phyloP scores from a whole-genome alignment of 2,888 invertebrate genomes.

The Morpho achilles region DNA sequence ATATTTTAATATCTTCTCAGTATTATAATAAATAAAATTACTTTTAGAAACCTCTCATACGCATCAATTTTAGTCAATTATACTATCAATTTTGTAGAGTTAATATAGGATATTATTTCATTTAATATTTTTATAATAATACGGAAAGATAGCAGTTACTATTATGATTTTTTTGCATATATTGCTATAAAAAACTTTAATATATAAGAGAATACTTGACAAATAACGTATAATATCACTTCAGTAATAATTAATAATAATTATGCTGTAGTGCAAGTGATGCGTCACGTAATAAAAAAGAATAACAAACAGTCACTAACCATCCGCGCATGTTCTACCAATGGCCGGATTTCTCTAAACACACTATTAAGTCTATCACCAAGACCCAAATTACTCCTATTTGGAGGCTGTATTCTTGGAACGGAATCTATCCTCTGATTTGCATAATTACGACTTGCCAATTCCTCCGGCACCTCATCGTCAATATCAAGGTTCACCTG shows the following conservation, averaged over 20 bases:
- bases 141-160: too few relatives aligned
- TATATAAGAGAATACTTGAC: too few relatives aligned
- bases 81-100: too few relatives aligned
- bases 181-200: too few relatives aligned
- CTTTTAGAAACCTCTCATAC: too few relatives aligned
- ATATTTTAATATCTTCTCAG: too few relatives aligned
- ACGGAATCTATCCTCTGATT: conserved; percentile 56
- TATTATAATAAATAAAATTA: too few relatives aligned
- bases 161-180: too few relatives aligned
- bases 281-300: conserved; percentile 20
- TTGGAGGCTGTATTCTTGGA: conserved; percentile 47
- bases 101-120: too few relatives aligned
- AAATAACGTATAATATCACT: background rate
- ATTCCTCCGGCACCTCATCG: conserved; percentile 51
- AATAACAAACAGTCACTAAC: conserved; percentile 38
- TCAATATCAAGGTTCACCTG: conserved; percentile 69
- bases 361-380: conserved; percentile 68
- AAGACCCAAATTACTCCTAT: conserved; percentile 58
- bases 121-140: too few relatives aligned
- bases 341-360: conserved; percentile 82
- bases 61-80: too few relatives aligned
- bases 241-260: conserved; percentile 2
- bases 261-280: conserved; percentile 1
- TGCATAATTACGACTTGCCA: conserved; percentile 47
- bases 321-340: conserved; percentile 81